A percentile compares a stretch with the other conserved stretches of the same genome.
Evolutionary conservation across 1,140 invertebrate species (phyloP).

Genomic region (Polypedilum pembai): DNA sequence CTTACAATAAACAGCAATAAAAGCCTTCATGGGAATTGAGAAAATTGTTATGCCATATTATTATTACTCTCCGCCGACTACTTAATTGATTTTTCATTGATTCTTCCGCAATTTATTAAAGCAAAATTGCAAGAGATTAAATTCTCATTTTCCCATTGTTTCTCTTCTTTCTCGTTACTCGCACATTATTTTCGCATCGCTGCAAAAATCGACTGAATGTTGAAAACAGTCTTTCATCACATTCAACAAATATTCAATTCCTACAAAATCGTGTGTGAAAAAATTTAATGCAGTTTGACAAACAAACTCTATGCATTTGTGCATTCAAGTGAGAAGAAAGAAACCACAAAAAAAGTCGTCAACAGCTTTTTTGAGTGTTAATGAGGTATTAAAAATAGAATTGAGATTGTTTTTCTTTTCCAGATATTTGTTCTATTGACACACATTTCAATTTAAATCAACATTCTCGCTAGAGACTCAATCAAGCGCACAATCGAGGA

Average conservation of each 20-base stretch:
- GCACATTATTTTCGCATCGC: not conserved
- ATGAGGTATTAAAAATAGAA: constrained; percentile 4
- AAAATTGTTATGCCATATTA: too few relatives aligned
- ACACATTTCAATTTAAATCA: not conserved
- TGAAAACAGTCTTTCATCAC: not conserved
- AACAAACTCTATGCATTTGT: not conserved
- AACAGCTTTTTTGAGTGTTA: not conserved
- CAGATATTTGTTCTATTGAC: constrained; percentile 2
- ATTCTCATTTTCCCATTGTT: too few relatives aligned
- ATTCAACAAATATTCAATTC: not conserved
- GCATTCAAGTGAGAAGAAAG: not conserved
- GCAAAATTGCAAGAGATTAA: not conserved
- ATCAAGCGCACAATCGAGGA: too few relatives aligned
- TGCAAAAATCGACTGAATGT: not conserved
- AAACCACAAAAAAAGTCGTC: not conserved
- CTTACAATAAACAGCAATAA: too few relatives aligned
- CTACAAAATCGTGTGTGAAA: constrained; percentile 11
- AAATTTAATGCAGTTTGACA: not conserved
- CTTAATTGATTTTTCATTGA: constrained; percentile 14
- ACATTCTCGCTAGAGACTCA: too few relatives aligned
- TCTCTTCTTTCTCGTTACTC: too few relatives aligned
- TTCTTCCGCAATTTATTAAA: constrained; percentile 12
- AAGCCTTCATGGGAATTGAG: too few relatives aligned
- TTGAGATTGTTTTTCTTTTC: not conserved
- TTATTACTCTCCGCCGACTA: too few relatives aligned